phyloP scores from a whole-genome alignment of 2,113 vertebrate species.

The Antennarius striatus region DNA sequence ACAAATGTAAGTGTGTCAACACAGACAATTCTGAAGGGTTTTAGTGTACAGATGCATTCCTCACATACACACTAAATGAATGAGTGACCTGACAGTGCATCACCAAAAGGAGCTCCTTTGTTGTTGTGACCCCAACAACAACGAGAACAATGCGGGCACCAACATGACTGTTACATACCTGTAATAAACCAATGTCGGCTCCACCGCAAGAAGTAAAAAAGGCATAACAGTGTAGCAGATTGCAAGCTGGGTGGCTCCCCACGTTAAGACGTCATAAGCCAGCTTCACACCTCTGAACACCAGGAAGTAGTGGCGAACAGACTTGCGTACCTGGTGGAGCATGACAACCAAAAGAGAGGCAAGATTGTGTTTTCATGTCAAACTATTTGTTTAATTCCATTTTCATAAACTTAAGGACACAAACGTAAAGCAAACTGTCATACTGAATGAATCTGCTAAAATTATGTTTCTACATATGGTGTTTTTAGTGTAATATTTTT shows the following conservation, averaged over 20 bases:
- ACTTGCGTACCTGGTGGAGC: conserved; percentile 70
- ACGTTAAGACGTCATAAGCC: conserved; percentile 77
- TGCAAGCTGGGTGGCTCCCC: conserved; percentile 79
- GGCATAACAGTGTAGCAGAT: conserved; percentile 83
- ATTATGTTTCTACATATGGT: no score
- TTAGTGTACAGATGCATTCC: no score
- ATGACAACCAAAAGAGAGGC: background rate
- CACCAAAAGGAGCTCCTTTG: background rate
- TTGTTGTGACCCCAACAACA: background rate
- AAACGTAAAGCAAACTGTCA: no score
- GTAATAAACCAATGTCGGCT: conserved; percentile 76
- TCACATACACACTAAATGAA: no score
- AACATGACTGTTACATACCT: conserved; percentile 50
- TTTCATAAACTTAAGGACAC: no score
- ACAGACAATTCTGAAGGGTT: no score
- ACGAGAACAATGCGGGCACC: background rate
- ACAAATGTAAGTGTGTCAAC: background rate
- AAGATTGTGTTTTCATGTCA: background rate
- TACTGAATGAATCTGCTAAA: no score
- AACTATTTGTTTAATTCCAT: no score
- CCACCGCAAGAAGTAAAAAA: conserved; percentile 78
- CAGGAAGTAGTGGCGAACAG: conserved; percentile 73
- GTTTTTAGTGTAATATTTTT: no score
- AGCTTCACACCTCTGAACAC: conserved; percentile 63
- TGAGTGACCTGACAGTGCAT: no score